Percentiles rank a stretch among this genome's conserved stretches.
phyloP scores from a whole-genome alignment of 2,888 invertebrate genomes.

The Holacanthella duospinosa region DNA sequence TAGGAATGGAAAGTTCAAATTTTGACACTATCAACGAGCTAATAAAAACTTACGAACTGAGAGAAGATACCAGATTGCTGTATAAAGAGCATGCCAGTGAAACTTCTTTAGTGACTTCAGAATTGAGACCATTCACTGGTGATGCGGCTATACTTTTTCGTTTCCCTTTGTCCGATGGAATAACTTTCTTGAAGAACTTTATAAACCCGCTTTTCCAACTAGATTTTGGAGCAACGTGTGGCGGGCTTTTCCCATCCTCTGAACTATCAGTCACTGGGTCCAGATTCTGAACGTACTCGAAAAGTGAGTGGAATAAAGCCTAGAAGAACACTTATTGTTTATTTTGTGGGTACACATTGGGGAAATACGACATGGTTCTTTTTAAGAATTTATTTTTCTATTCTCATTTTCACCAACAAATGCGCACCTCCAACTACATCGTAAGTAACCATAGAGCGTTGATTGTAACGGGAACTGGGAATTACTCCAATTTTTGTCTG shows the following conservation, averaged over 20 bases:
- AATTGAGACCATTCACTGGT: not conserved
- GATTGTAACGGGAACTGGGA: too few species aligned
- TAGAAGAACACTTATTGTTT: slow-evolving; percentile 12
- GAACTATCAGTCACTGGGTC: not conserved
- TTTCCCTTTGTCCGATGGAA: not conserved
- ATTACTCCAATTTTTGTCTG: too few species aligned
- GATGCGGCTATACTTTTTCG: not conserved
- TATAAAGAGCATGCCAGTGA: slow-evolving; percentile 33
- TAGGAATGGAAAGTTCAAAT: too few species aligned
- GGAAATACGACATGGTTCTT: too few species aligned
- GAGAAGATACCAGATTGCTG: slow-evolving; percentile 29
- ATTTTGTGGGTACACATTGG: not conserved
- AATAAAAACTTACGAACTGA: slow-evolving; percentile 27
- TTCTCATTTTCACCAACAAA: not conserved
- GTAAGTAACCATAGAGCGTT: slow-evolving; percentile 2
- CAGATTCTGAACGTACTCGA: slow-evolving; percentile 15
- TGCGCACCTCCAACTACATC: too few species aligned
- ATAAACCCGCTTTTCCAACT: slow-evolving; percentile 8
- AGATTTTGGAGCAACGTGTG: too few species aligned
- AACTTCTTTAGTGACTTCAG: slow-evolving; percentile 27
- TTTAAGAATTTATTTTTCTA: too few species aligned
- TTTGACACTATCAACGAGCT: too few species aligned
- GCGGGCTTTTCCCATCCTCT: too few species aligned
- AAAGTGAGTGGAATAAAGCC: slow-evolving; percentile 29
- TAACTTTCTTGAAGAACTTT: slow-evolving; percentile 7